Base-by-base conservation (phyloP, 2,888 invertebrate species). In the Cheilosia scutellata region DNA sequence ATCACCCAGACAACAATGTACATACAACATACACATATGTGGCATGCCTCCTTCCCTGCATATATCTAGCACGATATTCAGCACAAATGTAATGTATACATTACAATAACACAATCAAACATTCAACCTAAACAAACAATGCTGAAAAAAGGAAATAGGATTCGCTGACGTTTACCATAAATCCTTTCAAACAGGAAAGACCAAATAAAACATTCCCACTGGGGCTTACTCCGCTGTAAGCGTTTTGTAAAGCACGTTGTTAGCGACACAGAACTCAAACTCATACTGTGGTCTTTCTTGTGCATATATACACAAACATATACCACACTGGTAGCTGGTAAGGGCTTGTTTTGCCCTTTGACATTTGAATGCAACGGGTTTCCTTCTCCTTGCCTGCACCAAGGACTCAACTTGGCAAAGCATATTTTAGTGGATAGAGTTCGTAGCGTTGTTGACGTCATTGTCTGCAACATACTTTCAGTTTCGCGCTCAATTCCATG, bases 171-270 rank as follows among this genome's bases (percentile, higher is more conserved):
- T 72, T 66, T 44, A 58, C 75, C 66, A 86, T 76, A 86, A 80
- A 80, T 86, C 80, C 80, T 76, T 80, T 71, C 31, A 53, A 76
- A 62, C 71, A 76, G 76, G 65, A 86, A 80, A 79, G 75, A 42
- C 51, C 44, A 68, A 83, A 79, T 74, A 84, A 79, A 75, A 62
- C 63, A 75, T 79, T 58, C 44, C 79, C 79, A 55, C 49, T 44
- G 62, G 13, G 78, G 62, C 37, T 83, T 63, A 47, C 55, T 70
- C 33, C 53, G 79, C 33, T 84, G 83, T 84, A 84, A 84, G 74
- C 74, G 63, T 79, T 78, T 74, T 84, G 79, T 79, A 79, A 84
- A 20, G 44, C 57, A 75, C 44, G 42, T 51, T 37, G 40, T 29
- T 42, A 6, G 13, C 27, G 11, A 51, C 58, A 65, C 51, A 76